Evolutionary conservation across 2,888 invertebrate species (phyloP), one percentile per base, ranked within the genome.

Genomic region (Trissoscelio sp.): DNA sequence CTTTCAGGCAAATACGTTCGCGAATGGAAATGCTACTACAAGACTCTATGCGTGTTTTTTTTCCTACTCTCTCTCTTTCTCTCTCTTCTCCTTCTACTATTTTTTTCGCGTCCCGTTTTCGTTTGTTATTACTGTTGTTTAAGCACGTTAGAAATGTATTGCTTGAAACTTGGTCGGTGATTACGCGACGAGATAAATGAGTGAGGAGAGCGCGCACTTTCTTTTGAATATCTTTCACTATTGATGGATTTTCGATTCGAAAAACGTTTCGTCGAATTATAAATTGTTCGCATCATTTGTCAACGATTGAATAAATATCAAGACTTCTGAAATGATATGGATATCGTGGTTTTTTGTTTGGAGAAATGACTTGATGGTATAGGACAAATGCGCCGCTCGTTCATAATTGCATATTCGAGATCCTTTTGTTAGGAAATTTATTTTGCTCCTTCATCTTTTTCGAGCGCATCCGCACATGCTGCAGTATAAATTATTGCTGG

Each of bases 351-450:
- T 22, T 46, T 70, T 46, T 60, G 37, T 58, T 34, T 60, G 37
- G 2, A 14, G 1, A 53, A 34, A 0, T 16, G 22, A 31, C n/a
- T 44, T 14, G 74, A 74, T 66, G 28, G 3, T 58, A 74, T 66
- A 18, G 14, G 46, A 57, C 60, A 57, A 74, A 74, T 66, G 74
- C 12, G 66, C 14, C 28, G 24, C 22, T 31, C 16, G 7, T 39
- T 69, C 24, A 39, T 72, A 67, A 75, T 58, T 78, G 70, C 64
- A 34, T 58, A 70, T 78, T 78, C 48, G 60, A 53, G 44, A 57
- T 28, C 55, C 66, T 51, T 69, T 72, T 78, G 78, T 78, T 66
- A 39, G 22, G 18, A 57, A 72, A 78, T 78, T 78, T 72, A 78
- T 78, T 72, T 78, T 66, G 39, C 20, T 31, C 28, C 55, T 78